Conservation (phyloP, 2,113 vertebrate species). For the Odontesthes bonariensis region DNA sequence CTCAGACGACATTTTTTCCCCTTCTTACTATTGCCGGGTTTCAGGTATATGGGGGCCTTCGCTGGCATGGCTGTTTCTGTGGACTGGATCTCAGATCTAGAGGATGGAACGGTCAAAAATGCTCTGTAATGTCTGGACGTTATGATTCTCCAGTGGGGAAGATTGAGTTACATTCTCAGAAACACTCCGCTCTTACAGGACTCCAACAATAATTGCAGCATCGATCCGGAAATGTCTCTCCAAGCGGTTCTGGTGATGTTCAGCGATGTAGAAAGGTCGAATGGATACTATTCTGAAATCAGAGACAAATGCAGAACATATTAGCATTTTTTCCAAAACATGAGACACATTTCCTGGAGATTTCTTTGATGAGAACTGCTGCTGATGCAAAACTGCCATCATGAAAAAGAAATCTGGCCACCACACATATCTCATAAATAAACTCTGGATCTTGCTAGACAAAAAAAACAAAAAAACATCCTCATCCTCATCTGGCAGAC, state of each 20-base stretch:
- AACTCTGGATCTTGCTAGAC: slow-evolving; percentile 24
- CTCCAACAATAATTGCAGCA: slow-evolving; percentile 59
- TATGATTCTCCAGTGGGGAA: slow-evolving; percentile 28
- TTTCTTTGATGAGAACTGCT: slow-evolving; percentile 27
- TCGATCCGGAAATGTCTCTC: slow-evolving; percentile 54
- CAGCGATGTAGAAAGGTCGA: slow-evolving; percentile 21
- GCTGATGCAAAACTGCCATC: slow-evolving; percentile 20
- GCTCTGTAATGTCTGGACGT: slow-evolving; percentile 48
- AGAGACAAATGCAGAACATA: slow-evolving; percentile 51
- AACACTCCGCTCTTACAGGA: slow-evolving; percentile 22
- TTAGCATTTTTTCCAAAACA: slow-evolving; percentile 47
- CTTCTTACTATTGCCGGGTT: slow-evolving; percentile 93
- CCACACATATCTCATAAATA: slow-evolving; percentile 25
- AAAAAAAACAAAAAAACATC: slow-evolving; percentile 38
- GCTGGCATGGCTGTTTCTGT: slow-evolving; percentile 89
- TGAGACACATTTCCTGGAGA: slow-evolving; percentile 35
- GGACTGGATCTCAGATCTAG: slow-evolving; percentile 40
- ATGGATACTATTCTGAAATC: slow-evolving; percentile 66
- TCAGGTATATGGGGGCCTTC: slow-evolving; percentile 98
- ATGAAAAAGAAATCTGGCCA: slow-evolving; percentile 43
- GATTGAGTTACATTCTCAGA: slow-evolving; percentile 82
- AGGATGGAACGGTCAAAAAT: slow-evolving; percentile 34
- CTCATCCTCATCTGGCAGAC: slow-evolving; percentile 39
- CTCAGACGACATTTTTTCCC: slow-evolving; percentile 97
- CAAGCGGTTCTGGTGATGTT: slow-evolving; percentile 26